Conservation (phyloP, 2,797 vertebrate genomes). For the Enteromius paludinosus region DNA sequence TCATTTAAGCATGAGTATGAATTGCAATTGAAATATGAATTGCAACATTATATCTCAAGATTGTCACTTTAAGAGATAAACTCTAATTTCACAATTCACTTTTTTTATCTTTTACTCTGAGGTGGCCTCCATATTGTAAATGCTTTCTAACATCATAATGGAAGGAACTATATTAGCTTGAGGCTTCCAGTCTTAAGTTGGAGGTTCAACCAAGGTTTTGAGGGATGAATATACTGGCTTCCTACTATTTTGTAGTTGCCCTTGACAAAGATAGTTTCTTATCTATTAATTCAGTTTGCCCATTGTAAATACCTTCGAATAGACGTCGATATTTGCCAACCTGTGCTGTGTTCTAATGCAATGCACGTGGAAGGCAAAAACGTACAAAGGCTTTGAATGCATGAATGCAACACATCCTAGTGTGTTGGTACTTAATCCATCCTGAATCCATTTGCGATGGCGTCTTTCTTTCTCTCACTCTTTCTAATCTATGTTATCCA, state of each 20-base stretch:
- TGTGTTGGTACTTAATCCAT: slow-evolving; percentile 35
- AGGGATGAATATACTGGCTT: not conserved
- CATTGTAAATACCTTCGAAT: not conserved
- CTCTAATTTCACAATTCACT: not conserved
- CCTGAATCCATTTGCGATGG: slow-evolving; percentile 29
- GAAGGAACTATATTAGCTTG: not conserved
- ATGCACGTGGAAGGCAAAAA: not conserved
- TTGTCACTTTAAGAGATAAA: not conserved
- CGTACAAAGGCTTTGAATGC: not conserved
- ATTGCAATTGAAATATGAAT: too few species aligned
- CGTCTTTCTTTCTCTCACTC: slow-evolving; percentile 19
- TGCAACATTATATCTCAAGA: not conserved
- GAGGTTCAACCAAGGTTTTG: not conserved
- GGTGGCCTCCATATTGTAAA: not conserved
- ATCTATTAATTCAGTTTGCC: slow-evolving; percentile 16
- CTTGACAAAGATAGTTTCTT: not conserved
- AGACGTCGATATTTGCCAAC: not conserved
- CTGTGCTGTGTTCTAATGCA: not conserved
- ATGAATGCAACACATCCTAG: not conserved
- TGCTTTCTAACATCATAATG: not conserved
- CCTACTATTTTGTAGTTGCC: not conserved
- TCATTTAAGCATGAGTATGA: too few species aligned
- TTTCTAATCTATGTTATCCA: slow-evolving; percentile 47
- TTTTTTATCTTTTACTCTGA: not conserved
- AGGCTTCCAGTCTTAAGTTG: not conserved